Evolutionary conservation across 2,113 vertebrate genomes (phyloP).

Genomic region (Spilogale gracilis): DNA sequence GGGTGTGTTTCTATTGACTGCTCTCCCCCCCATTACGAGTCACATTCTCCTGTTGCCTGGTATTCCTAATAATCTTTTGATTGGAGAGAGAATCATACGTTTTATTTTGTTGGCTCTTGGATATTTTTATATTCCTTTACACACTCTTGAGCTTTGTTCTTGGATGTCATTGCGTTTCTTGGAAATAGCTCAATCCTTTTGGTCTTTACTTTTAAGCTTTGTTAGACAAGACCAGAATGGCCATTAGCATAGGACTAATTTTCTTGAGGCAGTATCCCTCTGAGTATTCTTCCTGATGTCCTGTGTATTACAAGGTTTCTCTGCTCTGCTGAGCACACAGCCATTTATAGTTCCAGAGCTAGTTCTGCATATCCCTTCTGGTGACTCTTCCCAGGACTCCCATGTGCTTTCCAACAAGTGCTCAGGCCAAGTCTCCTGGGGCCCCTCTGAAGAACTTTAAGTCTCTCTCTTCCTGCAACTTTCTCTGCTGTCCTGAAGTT

Average conservation of each 20-base stretch:
- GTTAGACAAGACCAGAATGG: background rate
- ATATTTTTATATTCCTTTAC: background rate
- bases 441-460: background rate
- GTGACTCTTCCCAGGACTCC: background rate
- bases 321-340: background rate
- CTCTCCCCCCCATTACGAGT: background rate
- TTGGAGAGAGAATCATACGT: background rate
- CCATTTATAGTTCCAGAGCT: too few species aligned
- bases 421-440: background rate
- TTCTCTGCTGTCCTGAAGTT: fast-evolving
- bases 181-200: background rate
- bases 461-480: background rate
- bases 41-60: background rate
- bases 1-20: background rate
- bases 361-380: background rate
- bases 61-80: background rate
- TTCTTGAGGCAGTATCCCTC: fast-evolving
- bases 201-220: background rate
- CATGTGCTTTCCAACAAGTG: fast-evolving
- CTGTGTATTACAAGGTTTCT: background rate
- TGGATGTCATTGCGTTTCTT: background rate
- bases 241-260: background rate
- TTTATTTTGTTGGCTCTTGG: background rate
- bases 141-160: background rate
- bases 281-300: fast-evolving